Evolutionary conservation across 2,113 vertebrate species (phyloP), one percentile per base, ranked within the genome.

Genomic region (Brachypteracias leptosomus): DNA sequence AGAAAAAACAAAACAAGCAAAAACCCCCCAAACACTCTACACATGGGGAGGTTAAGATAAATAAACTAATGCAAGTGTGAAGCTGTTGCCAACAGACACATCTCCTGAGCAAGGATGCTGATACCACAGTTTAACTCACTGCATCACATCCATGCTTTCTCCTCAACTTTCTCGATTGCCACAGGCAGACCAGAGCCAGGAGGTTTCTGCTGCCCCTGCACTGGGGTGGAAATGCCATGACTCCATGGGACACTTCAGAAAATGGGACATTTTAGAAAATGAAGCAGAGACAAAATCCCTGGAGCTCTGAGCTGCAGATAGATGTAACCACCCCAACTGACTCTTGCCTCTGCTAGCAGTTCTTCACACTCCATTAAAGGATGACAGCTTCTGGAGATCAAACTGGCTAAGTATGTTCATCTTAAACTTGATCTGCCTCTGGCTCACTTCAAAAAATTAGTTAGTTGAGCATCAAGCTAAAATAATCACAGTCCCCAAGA

Each of bases 301-400:
- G 83, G 66, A 82, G 58, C 52, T 55, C 42, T 31, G 22, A 89
- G 19, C 63, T 47, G 36, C 68, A 67, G 46, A 62, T 55, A 36
- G 5, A n/a, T 16, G 38, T 31, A 86, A 63, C 75, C 62, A 86
- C 49, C 71, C 54, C 73, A 62, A 65, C 31, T 21, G 62, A 85
- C 55, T 92, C 74, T 44, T 36, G 28, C 36, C 59, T 58, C 38
- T 73, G 26, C 77, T 87, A 38, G 58, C 72, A 63, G 33, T 76
- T 58, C 67, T 91, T 89, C 76, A 89, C 47, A 68, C 36, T 85
- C 84, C 47, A 36, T 79, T 89, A 75, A 79, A 80, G 55, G 47
- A 58, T 58, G 71, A 86, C 76, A 91, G 88, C 59, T 86, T 71
- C 71, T 67, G 13, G 26, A 73, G n/a, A 85, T 62, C 90, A 90